A percentile compares a stretch with the other conserved stretches of the same genome.
Conservation (phyloP, 2,797 vertebrate species). For the Peromyscus attwateri region DNA sequence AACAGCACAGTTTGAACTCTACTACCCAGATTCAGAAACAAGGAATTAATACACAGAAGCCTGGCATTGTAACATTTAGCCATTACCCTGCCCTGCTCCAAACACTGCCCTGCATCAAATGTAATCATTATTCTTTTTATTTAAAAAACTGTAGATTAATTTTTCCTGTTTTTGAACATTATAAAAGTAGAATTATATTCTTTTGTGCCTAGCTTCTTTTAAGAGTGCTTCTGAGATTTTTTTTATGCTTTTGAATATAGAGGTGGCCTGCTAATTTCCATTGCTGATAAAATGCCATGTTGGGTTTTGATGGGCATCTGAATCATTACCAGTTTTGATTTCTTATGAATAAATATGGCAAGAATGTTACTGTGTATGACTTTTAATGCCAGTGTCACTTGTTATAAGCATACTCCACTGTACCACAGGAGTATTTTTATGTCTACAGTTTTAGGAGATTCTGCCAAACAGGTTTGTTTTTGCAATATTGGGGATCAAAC, state of each 20-base stretch:
- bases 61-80: background rate
- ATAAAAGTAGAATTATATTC: conserved; percentile 37
- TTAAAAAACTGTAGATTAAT: background rate
- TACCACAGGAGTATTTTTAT: background rate
- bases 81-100: background rate
- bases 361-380: background rate
- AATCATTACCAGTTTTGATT: conserved; percentile 59
- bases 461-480: background rate
- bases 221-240: background rate
- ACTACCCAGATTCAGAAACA: background rate
- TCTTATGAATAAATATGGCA: conserved; percentile 11
- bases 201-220: conserved; percentile 33
- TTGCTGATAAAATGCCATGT: background rate
- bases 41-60: background rate
- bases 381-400: background rate
- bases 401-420: background rate
- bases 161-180: conserved; percentile 26
- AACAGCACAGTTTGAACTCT: background rate
- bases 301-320: background rate
- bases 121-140: background rate
- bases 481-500: background rate
- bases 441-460: background rate
- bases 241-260: background rate
- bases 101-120: background rate
- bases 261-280: background rate